A percentile compares a stretch with the other conserved stretches of the same genome.
phyloP scores from a whole-genome alignment of 2,113 vertebrate species.

The Physeter macrocephalus region DNA sequence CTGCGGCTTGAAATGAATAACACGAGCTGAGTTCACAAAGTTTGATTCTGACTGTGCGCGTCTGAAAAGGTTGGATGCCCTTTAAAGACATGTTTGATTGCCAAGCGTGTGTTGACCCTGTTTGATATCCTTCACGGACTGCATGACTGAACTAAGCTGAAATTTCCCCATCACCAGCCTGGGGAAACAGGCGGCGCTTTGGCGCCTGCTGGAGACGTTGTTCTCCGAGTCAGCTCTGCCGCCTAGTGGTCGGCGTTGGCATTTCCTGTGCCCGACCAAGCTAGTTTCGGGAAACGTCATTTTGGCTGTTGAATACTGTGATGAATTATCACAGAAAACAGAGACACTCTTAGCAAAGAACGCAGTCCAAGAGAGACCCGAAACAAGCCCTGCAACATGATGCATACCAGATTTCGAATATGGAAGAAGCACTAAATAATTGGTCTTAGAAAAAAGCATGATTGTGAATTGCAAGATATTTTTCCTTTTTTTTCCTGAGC shows the following conservation, averaged over 20 bases:
- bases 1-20: not conserved
- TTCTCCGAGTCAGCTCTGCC: not conserved
- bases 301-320: not conserved
- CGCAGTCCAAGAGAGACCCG: not conserved
- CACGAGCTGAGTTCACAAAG: not conserved
- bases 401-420: not conserved
- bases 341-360: not conserved
- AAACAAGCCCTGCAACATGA: not conserved
- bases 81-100: constrained; percentile 21
- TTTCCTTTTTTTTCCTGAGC: not conserved
- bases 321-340: not conserved
- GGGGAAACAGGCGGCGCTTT: not conserved
- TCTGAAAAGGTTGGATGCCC: not conserved
- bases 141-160: not conserved
- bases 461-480: not conserved
- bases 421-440: not conserved
- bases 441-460: not conserved
- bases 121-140: not conserved
- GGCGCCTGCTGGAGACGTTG: fast-evolving
- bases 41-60: not conserved
- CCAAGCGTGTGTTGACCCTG: not conserved
- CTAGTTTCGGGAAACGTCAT: not conserved
- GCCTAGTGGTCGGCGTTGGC: not conserved
- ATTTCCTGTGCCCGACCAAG: not conserved
- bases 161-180: not conserved